phyloP scores from a whole-genome alignment of 2,888 invertebrate genomes.

The Leucoptera coffeella region DNA sequence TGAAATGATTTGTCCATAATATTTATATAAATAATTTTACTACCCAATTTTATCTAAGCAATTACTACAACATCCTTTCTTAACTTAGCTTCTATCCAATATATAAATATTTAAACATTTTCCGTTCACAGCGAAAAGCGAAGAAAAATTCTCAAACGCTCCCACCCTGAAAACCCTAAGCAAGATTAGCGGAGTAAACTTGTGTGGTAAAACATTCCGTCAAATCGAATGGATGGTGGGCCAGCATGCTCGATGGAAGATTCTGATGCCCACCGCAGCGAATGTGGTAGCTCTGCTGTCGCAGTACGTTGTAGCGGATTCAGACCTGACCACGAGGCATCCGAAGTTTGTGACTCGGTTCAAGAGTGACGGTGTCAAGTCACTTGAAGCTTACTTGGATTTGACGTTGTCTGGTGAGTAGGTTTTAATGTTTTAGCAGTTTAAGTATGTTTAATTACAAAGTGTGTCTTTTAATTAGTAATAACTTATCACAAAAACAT shows the following conservation, averaged over 20 bases:
- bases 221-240: constrained; percentile 46
- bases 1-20: too few relatives aligned
- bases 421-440: background rate
- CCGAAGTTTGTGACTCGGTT: constrained; percentile 32
- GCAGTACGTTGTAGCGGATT: constrained; percentile 29
- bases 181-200: constrained; percentile 24
- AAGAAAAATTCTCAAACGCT: constrained; percentile 32
- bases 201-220: constrained; percentile 33
- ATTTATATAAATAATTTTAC: too few relatives aligned
- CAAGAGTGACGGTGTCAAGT: constrained; percentile 26
- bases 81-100: background rate
- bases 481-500: too few relatives aligned
- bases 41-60: too few relatives aligned
- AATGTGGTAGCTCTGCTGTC: constrained; percentile 30
- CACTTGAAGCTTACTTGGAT: constrained; percentile 31
- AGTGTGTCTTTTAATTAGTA: too few relatives aligned
- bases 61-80: too few relatives aligned
- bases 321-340: constrained; percentile 27
- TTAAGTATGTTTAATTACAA: too few relatives aligned
- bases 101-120: background rate
- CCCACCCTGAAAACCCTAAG: constrained; percentile 29
- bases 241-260: constrained; percentile 33
- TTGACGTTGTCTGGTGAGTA: constrained; percentile 34
- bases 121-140: constrained; percentile 34
- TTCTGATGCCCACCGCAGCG: constrained; percentile 32